Percentiles rank a stretch among this genome's conserved stretches.
Conservation (phyloP, 23 tunicate species). For the Diplosoma virens region DNA sequence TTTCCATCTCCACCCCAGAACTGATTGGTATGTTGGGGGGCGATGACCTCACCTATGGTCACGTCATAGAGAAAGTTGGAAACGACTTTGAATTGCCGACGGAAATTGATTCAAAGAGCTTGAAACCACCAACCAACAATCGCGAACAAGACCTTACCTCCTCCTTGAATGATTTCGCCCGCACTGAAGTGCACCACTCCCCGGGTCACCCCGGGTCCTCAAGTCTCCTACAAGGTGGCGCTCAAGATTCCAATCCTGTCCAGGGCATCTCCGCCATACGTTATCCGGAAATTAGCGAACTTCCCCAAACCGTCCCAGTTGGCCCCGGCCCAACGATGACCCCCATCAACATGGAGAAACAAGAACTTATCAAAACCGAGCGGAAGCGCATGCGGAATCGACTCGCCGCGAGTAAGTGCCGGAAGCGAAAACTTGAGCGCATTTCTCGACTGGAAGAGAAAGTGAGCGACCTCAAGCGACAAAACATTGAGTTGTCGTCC, state of each 20-base stretch:
- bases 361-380: slow-evolving; percentile 93
- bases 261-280: too few species aligned
- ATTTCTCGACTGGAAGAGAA: slow-evolving; percentile 92
- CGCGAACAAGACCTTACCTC: not conserved
- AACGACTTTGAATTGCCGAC: too few species aligned
- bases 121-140: not conserved
- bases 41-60: too few species aligned
- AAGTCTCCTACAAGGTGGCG: too few species aligned
- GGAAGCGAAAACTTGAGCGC: slow-evolving; percentile 92
- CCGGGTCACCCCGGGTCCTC: not conserved
- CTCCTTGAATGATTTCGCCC: not conserved
- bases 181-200: not conserved
- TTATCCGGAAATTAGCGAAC: too few species aligned
- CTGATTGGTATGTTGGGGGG: not conserved
- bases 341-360: slow-evolving; percentile 90
- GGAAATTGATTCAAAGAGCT: not conserved
- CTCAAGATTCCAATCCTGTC: too few species aligned
- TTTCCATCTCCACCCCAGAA: slow-evolving; percentile 1
- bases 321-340: slow-evolving; percentile 59
- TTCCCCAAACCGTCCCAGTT: slow-evolving; percentile 74
- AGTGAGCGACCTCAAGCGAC: slow-evolving; percentile 71
- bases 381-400: slow-evolving; percentile 98
- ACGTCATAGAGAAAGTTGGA: too few species aligned
- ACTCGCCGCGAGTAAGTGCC: slow-evolving; percentile 96
- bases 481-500: slow-evolving; percentile 73